Conservation (phyloP, 2,113 vertebrate genomes). For the Lipophrys pholis region DNA sequence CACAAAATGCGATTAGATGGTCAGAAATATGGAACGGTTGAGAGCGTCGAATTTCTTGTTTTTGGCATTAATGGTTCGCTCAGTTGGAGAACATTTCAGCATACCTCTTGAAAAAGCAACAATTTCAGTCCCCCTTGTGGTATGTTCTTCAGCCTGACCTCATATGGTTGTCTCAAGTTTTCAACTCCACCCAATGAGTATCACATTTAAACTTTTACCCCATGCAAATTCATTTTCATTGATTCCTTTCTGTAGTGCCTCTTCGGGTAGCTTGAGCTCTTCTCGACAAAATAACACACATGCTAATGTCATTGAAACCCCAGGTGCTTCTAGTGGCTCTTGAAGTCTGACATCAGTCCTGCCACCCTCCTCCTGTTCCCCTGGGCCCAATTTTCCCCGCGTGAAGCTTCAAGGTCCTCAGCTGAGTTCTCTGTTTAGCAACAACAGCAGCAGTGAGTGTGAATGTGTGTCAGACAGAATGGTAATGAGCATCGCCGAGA, state of each 20-base stretch:
- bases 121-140: no score
- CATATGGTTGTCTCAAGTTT: not conserved
- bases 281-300: slow-evolving; percentile 36
- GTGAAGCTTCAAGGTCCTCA: slow-evolving; percentile 74
- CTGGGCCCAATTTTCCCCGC: slow-evolving; percentile 74
- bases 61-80: not conserved
- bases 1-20: slow-evolving; percentile 31
- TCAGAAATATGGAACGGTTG: slow-evolving; percentile 14
- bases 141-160: no score
- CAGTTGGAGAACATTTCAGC: not conserved
- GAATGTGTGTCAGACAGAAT: slow-evolving; percentile 67
- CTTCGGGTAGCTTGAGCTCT: slow-evolving; percentile 21
- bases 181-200: slow-evolving; percentile 3
- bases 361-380: slow-evolving; percentile 56
- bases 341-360: slow-evolving; percentile 75
- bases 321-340: slow-evolving; percentile 66
- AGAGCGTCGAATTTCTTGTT: not conserved
- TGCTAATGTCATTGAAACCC: slow-evolving; percentile 68
- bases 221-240: slow-evolving; percentile 1
- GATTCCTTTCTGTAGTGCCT: not conserved
- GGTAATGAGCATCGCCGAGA: slow-evolving; percentile 70
- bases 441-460: slow-evolving; percentile 58
- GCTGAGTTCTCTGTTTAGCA: slow-evolving; percentile 73
- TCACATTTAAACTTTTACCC: slow-evolving; percentile 9
- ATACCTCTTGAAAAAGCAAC: no score